These are phyloP conservation scores for Thyatira batis DNA, from an alignment of 2,888 invertebrate species.

Conservation along the genomic window DNA sequence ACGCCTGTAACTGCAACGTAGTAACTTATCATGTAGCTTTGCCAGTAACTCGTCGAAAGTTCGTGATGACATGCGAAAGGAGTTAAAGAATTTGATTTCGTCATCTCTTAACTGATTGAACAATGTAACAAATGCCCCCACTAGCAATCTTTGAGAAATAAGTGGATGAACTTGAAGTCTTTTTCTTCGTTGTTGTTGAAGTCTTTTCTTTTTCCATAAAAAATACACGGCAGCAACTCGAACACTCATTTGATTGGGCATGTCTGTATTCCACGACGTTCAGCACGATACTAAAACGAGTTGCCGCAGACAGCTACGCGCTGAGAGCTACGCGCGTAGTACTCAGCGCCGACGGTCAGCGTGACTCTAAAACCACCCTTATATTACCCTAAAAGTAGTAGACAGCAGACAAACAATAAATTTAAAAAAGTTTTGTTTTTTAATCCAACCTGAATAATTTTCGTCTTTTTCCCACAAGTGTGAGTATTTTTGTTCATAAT, in stretches of 20 bases:
- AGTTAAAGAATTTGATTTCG: no score
- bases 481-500: no score
- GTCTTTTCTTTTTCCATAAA: slow-evolving; percentile 2
- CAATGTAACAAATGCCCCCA: slow-evolving; percentile 2
- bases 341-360: no score
- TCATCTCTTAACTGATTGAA: background rate
- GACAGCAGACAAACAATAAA: no score
- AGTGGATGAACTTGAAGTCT: slow-evolving; percentile 4
- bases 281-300: background rate
- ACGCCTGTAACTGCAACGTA: no score
- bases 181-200: slow-evolving; percentile 3
- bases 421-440: no score
- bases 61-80: background rate
- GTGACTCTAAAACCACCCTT: no score
- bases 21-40: slow-evolving; percentile 2
- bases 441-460: no score
- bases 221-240: slow-evolving; percentile 1
- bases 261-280: background rate
- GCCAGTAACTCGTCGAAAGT: slow-evolving; percentile 1
- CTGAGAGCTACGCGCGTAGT: no score
- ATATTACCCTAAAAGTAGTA: no score
- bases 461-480: no score
- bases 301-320: background rate
- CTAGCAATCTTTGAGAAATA: slow-evolving; percentile 2
- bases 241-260: slow-evolving; percentile 1